Evolutionary conservation across 2,113 vertebrate species (phyloP), one percentile per base, ranked within the genome.

Genomic region (Parus major): DNA sequence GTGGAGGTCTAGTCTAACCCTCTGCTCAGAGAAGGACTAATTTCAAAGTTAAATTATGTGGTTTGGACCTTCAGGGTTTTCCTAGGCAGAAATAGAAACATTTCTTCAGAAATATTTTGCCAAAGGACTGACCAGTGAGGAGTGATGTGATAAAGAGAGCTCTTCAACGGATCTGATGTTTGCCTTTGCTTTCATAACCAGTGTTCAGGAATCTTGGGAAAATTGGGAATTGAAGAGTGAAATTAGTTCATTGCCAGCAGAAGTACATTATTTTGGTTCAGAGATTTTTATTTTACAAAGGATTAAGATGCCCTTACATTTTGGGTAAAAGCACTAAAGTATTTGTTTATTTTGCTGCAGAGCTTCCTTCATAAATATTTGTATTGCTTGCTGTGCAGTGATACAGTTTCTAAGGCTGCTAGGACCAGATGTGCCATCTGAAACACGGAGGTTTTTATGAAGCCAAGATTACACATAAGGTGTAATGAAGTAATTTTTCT

Each of bases 41-140:
- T 89, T 86, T 87, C 19, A 59, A 82, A 88, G 42, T 88, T 77
- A 60, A 84, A 66, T 91, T 78, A 50, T 18, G 39, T 89, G 55
- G 68, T 49, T 95, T 91, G 47, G 65, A 91, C 36, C 81, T 52
- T 84, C 69, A 61, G 52, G 82, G 47, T 59, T 83, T 94, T 96
- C 24, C 15, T 64, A n/a, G 57, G 39, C 73, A 87, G 49, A 84
- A 71, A 82, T 44, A 71, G 68, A 66, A 92, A 57, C 18, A 29
- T 88, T 94, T 83, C 19, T 44, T 78, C 52, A 66, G 80, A 86
- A 83, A 29, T 56, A 9, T 71, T 88, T 89, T 88, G 52, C 41
- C 29, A 42, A 57, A 77, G 46, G 64, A 81, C 50, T 65, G 49
- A 29, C n/a, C 5, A 9, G 33, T 82, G 61, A 78, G 77, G 72